Base-by-base conservation (phyloP, 2,113 vertebrate genomes). In the Daubentonia madagascariensis region DNA sequence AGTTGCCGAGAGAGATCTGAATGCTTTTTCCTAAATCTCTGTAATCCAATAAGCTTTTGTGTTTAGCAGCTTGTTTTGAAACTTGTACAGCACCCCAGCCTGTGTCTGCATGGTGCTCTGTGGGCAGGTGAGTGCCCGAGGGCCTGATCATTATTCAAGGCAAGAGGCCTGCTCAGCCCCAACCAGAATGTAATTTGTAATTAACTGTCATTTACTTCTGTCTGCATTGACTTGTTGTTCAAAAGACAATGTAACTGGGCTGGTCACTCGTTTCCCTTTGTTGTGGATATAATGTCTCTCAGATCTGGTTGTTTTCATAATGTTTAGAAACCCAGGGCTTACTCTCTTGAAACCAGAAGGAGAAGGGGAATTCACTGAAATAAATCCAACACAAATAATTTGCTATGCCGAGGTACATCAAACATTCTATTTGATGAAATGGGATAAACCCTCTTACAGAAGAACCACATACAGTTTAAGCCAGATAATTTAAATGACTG, bases 11-110 rank as follows among this genome's bases (percentile, higher is more conserved):
- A 98, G 98, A 98, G 98, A 98, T 98, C 98, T 98, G 98, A 99
- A 98, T 98, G 98, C 98, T 96, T 98, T 98, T 97, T 95, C 98
- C 98, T 98, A 99, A 99, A 99, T 98, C 99, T 99, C 98, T 99
- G 99, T 99, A 99, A 99, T 99, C 99, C 99, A 99, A 99, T 99
- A 99, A 99, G 98, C 99, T 99, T 99, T 98, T 99, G 99, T 99
- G 98, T 99, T 98, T 98, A 99, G 98, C 98, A 98, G 99, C 99
- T 98, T 99, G 99, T 99, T 99, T 99, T 99, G 99, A 99, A 99
- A 98, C 98, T 98, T 98, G 99, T 98, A 97, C 96, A 95, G 98
- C 98, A 98, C 98, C 98, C 99, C 97, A 98, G 99, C 98, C 99
- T 97, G 98, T 94, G 98, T 98, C 98, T 98, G 96, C 98, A 97